Percentiles rank a stretch among this genome's conserved stretches.
Conservation (phyloP, 2,797 vertebrate species). For the Echeneis naucrates region DNA sequence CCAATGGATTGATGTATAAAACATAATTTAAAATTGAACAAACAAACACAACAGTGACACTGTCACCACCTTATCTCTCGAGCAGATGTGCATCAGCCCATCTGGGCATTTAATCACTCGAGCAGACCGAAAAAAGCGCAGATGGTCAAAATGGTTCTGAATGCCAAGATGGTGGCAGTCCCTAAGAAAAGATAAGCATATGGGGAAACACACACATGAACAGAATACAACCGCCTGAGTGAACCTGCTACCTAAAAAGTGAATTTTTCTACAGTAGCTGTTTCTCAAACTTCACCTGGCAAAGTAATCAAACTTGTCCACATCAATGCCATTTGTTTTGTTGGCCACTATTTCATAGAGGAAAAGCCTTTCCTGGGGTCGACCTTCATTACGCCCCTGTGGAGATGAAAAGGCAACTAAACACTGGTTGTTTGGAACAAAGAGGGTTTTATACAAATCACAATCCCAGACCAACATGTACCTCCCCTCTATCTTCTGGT, state of each 20-base stretch:
- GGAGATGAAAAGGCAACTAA: conserved; percentile 47
- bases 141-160: conserved; percentile 95
- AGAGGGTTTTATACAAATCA: no score
- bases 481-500: no score
- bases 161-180: conserved; percentile 97
- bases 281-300: conserved; percentile 90
- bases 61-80: conserved; percentile 91
- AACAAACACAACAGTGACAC: no score
- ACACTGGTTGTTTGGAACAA: no score
- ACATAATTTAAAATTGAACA: no score
- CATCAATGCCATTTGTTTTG: conserved; percentile 94
- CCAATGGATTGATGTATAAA: not conserved
- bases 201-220: no score
- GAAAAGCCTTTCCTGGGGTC: conserved; percentile 90
- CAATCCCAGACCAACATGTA: no score
- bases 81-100: conserved; percentile 89
- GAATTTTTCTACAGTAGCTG: no score
- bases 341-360: conserved; percentile 98
- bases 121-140: conserved; percentile 91
- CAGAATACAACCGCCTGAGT: no score
- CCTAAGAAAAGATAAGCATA: conserved; percentile 75
- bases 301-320: conserved; percentile 99
- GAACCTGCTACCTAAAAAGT: no score
- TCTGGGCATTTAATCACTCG: conserved; percentile 91
- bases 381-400: conserved; percentile 91